Conservation (phyloP, 1,140 invertebrate species). For the Nasonia vitripennis region DNA sequence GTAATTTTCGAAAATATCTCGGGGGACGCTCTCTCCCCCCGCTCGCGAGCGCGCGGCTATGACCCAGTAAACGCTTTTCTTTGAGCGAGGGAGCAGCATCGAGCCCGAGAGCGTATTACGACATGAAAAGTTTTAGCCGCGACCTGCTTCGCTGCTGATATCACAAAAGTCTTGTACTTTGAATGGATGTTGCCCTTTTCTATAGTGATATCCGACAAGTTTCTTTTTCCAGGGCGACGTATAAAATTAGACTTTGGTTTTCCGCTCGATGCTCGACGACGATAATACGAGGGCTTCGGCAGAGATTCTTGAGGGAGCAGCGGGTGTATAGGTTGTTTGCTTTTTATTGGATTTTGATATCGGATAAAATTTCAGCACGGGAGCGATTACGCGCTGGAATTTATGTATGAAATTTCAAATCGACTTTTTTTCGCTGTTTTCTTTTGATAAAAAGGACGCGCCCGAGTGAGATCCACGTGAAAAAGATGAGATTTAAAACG, state of each 20-base stretch:
- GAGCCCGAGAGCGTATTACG: background rate
- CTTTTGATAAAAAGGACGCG: no score
- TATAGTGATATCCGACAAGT: background rate
- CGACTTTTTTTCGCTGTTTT: background rate
- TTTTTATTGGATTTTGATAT: background rate
- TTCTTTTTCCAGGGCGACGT: background rate
- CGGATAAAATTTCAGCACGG: background rate
- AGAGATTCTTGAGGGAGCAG: background rate
- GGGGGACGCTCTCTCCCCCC: background rate
- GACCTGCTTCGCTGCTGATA: conserved; percentile 14
- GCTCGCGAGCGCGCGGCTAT: background rate
- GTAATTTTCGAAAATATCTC: conserved; percentile 46
- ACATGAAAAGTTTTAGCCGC: conserved; percentile 21
- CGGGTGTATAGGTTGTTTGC: background rate
- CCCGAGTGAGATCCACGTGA: no score
- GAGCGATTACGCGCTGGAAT: background rate
- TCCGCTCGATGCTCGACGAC: background rate
- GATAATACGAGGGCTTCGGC: background rate
- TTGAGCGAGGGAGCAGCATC: conserved; percentile 20
- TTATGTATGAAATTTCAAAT: background rate
- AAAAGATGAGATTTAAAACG: no score
- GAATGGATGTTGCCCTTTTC: background rate
- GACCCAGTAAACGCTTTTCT: conserved; percentile 49
- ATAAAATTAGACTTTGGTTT: background rate
- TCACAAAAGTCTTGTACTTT: conserved; percentile 1